phyloP scores from a whole-genome alignment of 2,797 vertebrate species.

The Intellagama lesueurii region DNA sequence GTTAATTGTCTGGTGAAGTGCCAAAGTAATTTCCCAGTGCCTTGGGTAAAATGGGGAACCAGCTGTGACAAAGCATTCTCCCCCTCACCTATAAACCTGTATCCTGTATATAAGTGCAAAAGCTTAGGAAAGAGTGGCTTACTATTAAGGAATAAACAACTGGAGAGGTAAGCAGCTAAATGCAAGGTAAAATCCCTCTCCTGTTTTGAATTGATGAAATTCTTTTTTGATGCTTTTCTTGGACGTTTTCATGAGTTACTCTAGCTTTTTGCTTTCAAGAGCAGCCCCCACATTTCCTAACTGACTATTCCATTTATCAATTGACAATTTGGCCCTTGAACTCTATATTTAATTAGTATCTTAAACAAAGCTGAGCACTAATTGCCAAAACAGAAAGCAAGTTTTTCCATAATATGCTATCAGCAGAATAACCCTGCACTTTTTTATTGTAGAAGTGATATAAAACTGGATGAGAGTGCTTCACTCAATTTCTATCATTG shows the following conservation, averaged over 20 bases:
- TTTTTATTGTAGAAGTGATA: background rate
- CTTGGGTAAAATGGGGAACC: constrained; percentile 59
- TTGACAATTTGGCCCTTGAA: no score
- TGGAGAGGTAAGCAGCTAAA: background rate
- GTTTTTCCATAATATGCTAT: no score
- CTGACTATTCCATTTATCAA: no score
- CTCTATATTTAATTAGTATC: no score
- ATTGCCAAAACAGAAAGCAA: no score
- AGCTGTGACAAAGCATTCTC: constrained; percentile 62
- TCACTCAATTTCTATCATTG: background rate
- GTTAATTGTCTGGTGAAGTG: constrained; percentile 66
- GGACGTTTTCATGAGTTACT: no score
- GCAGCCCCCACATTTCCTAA: no score
- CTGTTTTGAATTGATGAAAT: constrained; percentile 10
- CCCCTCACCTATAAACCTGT: background rate
- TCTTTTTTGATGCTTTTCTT: background rate
- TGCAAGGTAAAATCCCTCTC: constrained; percentile 47
- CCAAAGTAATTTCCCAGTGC: constrained; percentile 51
- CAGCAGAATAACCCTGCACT: no score
- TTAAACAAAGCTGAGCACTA: no score
- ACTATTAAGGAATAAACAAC: constrained; percentile 33
- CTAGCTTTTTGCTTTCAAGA: no score
- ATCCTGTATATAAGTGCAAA: constrained; percentile 50
- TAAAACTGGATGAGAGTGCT: background rate
- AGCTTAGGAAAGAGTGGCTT: constrained; percentile 40